Evolutionary conservation across 2,113 vertebrate genomes (phyloP), one percentile per base, ranked within the genome.

Genomic region (Leuciscus idus): DNA sequence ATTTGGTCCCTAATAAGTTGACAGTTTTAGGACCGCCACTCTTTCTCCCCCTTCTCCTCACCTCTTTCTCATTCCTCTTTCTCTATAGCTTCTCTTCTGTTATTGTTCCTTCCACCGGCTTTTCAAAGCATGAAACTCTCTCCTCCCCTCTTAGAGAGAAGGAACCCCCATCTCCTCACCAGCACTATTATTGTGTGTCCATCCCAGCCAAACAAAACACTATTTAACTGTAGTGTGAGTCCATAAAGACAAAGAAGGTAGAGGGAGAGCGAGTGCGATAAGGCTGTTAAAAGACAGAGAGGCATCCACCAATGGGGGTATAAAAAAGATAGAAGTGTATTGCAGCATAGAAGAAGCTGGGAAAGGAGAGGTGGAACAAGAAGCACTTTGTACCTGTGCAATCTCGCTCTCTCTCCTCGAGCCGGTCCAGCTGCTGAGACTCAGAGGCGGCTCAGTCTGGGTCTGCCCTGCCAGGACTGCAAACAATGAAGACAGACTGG

Each of bases 401-500:
- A 9, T 84, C 62, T 77, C 23, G 43, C 73, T 83, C 79, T 73
- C 81, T 68, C 81, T 77, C 74, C 74, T 68, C 33, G 28, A 68
- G 48, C 61, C n/a, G 30, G 79, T 83, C 85, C 80, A 83, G 85
- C 72, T 87, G 86, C 83, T 73, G 83, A 73, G 87, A 62, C 73
- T 84, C 79, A 50, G 79, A 55, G 82, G 84, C 57, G 62, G 57
- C 79, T 85, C 84, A 48, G 76, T 87, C 84, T 87, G 39, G 61
- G 84, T 85, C 61, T 87, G 83, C 86, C 64, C 73, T 89, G 88
- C 88, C 85, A 89, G 84, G 52, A 87, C 52, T 79, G 83, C 46
- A 83, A 85, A 89, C 88, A 89, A 85, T 87, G 83, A 87, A 83
- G 79, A 87, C 86, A 85, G 70, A 72, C 74, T 87, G 64, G 72